Base-by-base conservation (phyloP, 2,888 invertebrate genomes). In the Cephus rjabovi region DNA sequence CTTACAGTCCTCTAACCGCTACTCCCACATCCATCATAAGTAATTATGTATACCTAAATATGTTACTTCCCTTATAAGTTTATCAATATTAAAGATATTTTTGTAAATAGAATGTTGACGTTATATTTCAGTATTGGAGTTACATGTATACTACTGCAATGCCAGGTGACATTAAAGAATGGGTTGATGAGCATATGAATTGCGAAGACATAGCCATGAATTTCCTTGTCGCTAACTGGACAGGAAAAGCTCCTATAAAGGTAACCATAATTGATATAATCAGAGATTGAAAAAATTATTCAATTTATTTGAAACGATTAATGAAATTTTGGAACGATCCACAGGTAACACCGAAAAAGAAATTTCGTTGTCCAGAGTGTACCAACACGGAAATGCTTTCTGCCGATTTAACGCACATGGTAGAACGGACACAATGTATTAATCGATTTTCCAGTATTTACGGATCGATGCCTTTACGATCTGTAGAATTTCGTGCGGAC, bases 141-240 rank as follows among this genome's bases (percentile, higher is more conserved):
- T 97, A 97, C 92, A 95, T 98, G 93, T 99, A 98, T 91, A 98
- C 98, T 33, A 95, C 96, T 86, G 94, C 95, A 73, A 96, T 99
- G 96, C 98, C 98, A 0, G 94, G 94, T 0, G 95, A 95, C 86
- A 96, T 98, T 73, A 95, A 96, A 80, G 93, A 95, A 77, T 98
- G 97, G 97, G 98, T 98, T 0, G 98, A 99, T 90, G 95, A 96
- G 30, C 96, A 97, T 89, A 98, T 98, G 96, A 99, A 99, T 92
- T 99, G 98, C 90, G 99, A 99, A 92, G 98, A 99, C 90, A 98
- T 99, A 85, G 98, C 98, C 1, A 98, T 99, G 98, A 99, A 99
- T 92, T 99, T 98, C 92, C 94, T 99, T 6, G 97, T 99, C 40
- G 96, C 98, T 3, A 98, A 98, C 90, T 92, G 97, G 31, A 98